Base-by-base conservation (phyloP, 1,140 invertebrate genomes). In the Sycophila sp. region DNA sequence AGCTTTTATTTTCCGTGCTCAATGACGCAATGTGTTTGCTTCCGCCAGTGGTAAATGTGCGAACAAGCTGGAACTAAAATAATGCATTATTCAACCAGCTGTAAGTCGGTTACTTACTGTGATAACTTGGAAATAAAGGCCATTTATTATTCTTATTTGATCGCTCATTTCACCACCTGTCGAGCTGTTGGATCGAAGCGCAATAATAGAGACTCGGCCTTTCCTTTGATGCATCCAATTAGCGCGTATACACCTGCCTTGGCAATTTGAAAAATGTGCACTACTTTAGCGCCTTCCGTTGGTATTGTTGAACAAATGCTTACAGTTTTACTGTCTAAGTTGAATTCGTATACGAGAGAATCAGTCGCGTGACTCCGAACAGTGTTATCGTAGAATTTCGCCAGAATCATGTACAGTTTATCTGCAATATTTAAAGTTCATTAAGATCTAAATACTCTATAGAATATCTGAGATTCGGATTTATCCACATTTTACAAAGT, bases 291-390 rank as follows among this genome's bases (percentile, higher is more conserved):
- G 36, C 74, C 72, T 22, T 76, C 58, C 4, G 75, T 80, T 15
- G 55, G n/a, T 58, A 82, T 69, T 8, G 55, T 34, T 19, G 80
- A 76, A 17, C 71, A 4, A 13, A 79, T 51, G 2, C 42, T 69
- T n/a, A 73, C 6, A 24, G 38, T 34, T 40, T 70, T 60, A 1
- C 24, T 71, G 11, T 45, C 10, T 2, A 76, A 42, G 59, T 81
- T 47, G 15, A 82, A 56, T 36, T 71, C 73, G 51, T 79, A 82
- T 15, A 82, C 45, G 1, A 77, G 17, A 4, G 79, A 78, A 45
- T 77, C 32, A 3, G 72, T 74, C 4, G 24, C 38, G 58, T 80
- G 79, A 8, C 71, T 77, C 10, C 17, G 45, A 0, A 6, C 28
- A 8, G 17, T 4, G 19, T 68, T 68, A 42, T 82, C 74, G 13